These are phyloP conservation scores for Vanessa tameamea DNA, from an alignment of 1,140 invertebrate species.

Conservation along the genomic window DNA sequence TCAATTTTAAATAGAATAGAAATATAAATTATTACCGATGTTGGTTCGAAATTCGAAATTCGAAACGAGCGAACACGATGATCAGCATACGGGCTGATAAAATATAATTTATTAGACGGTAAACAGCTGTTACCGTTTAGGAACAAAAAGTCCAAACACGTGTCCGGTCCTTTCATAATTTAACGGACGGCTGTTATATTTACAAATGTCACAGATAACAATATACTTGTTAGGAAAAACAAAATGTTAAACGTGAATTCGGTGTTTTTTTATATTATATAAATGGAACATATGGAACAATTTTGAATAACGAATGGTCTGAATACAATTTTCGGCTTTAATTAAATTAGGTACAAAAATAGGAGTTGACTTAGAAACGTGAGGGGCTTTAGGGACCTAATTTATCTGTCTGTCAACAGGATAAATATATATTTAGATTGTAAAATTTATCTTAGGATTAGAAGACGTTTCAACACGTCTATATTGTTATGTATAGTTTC, in stretches of 20 bases:
- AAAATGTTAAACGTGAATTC: not conserved
- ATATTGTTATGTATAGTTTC: slow-evolving; percentile 23
- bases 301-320: no score
- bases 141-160: slow-evolving; percentile 20
- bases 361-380: slow-evolving; percentile 13
- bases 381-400: slow-evolving; percentile 51
- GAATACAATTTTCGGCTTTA: not conserved
- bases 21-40: no score
- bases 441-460: slow-evolving; percentile 28
- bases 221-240: slow-evolving; percentile 21
- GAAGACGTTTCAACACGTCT: slow-evolving; percentile 26
- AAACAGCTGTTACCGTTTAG: slow-evolving; percentile 24
- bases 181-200: slow-evolving; percentile 27
- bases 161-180: slow-evolving; percentile 19
- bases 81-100: slow-evolving; percentile 21
- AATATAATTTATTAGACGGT: slow-evolving; percentile 27
- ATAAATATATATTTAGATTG: slow-evolving; percentile 48
- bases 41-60: not conserved
- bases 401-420: slow-evolving; percentile 66
- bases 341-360: not conserved
- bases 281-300: no score
- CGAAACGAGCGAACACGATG: not conserved
- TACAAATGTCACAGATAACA: slow-evolving; percentile 30
- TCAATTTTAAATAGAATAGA: no score
- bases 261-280: not conserved